Evolutionary conservation across 2,113 vertebrate genomes (phyloP).

Genomic region (Gopherus flavomarginatus): DNA sequence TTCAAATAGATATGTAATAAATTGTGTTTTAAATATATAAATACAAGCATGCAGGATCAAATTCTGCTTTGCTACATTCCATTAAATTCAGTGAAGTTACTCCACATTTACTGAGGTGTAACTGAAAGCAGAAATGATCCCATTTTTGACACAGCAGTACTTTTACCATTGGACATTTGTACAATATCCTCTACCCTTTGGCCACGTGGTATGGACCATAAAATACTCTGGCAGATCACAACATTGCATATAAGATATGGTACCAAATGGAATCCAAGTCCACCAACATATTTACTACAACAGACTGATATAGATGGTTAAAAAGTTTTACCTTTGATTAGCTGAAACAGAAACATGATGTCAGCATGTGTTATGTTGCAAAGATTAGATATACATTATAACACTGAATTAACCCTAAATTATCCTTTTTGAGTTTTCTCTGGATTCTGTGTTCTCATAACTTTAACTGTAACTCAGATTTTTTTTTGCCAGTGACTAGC

Average conservation of each 20-base stretch:
- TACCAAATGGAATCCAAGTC: not conserved
- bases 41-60: not conserved
- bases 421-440: not conserved
- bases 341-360: not conserved
- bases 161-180: not conserved
- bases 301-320: not conserved
- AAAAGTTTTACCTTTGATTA: not conserved
- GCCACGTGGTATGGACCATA: not conserved
- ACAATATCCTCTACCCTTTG: not conserved
- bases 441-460: not conserved
- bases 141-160: not conserved
- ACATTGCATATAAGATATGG: rapidly evolving
- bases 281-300: not conserved
- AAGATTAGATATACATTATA: not conserved
- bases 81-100: not conserved
- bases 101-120: not conserved
- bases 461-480: not conserved
- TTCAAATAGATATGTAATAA: not conserved
- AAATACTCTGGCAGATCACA: not conserved
- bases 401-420: not conserved
- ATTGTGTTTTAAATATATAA: not conserved
- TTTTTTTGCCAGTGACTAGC: not conserved
- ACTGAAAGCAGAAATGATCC: not conserved
- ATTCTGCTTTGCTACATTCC: not conserved
- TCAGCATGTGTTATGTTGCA: not conserved